A percentile compares a stretch with the other conserved stretches of the same genome.
Conservation (phyloP, 2,113 vertebrate species). For the Raja brachyura region DNA sequence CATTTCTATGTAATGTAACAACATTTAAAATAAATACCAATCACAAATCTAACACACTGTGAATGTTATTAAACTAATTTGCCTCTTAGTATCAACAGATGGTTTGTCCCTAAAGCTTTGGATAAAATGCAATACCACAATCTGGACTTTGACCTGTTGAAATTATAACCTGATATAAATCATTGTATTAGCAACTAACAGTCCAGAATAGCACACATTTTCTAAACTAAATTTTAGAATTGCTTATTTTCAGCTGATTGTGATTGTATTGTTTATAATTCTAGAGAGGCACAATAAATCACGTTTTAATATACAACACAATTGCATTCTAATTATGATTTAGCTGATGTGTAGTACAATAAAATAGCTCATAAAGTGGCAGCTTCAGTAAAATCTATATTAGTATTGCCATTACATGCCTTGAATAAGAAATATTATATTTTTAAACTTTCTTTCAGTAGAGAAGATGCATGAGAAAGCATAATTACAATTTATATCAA, state of each 20-base stretch:
- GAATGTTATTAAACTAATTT: no score
- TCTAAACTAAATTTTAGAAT: neutral
- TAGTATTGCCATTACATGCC: neutral
- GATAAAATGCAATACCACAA: no score
- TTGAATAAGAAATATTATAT: neutral
- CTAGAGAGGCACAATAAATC: neutral
- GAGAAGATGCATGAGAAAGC: neutral
- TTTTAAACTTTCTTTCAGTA: neutral
- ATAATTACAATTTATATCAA: neutral
- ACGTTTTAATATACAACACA: neutral
- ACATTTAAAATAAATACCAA: neutral
- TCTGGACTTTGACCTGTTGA: neutral
- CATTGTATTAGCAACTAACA: neutral
- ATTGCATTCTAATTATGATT: neutral
- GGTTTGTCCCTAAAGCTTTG: no score
- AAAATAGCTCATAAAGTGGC: neutral
- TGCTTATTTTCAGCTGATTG: neutral
- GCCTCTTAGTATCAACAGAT: no score
- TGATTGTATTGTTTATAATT: neutral
- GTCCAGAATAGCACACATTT: constrained; percentile 16
- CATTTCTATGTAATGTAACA: neutral
- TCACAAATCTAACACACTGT: no score
- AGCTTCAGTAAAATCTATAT: neutral
- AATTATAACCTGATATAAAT: neutral
- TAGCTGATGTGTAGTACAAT: neutral